Evolutionary conservation across 2,888 invertebrate species (phyloP).

Genomic region (Apamea anceps): DNA sequence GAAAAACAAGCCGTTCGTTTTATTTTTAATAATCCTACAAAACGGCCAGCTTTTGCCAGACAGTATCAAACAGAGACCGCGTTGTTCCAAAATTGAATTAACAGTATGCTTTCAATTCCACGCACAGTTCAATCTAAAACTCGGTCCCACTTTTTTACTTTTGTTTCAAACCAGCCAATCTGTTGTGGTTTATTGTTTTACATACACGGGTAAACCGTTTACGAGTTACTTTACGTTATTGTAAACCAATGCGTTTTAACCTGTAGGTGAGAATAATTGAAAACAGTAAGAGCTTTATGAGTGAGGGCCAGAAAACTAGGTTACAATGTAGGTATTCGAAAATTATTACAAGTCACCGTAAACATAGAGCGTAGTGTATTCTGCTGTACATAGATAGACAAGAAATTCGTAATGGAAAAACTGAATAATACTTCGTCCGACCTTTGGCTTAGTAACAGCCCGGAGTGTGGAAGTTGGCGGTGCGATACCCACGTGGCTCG

Average conservation of each 20-base stretch:
- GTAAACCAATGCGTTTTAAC: neutral
- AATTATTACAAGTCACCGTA: neutral
- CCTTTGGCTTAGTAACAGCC: neutral
- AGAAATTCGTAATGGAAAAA: too few relatives aligned
- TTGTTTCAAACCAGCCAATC: conserved; percentile 60
- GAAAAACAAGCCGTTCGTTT: neutral
- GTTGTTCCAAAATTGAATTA: conserved; percentile 80
- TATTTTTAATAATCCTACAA: conserved; percentile 32
- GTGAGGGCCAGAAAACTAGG: neutral
- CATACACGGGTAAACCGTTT: conserved; percentile 27
- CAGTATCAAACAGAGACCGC: conserved; percentile 66
- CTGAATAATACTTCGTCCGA: neutral
- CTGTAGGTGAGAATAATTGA: neutral
- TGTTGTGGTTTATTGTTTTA: conserved; percentile 55
- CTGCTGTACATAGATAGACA: neutral
- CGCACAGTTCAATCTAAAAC: conserved; percentile 67
- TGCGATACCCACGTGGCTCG: neutral
- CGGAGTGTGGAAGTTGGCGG: neutral
- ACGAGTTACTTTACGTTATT: conserved; percentile 7
- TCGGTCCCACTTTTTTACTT: conserved; percentile 49
- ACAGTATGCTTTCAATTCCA: conserved; percentile 77
- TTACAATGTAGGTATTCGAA: neutral
- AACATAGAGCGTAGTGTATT: neutral
- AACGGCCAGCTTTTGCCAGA: conserved; percentile 42
- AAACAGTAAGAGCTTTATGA: neutral